phyloP scores from a whole-genome alignment of 2,888 invertebrate species.

The Conomelus anceps region DNA sequence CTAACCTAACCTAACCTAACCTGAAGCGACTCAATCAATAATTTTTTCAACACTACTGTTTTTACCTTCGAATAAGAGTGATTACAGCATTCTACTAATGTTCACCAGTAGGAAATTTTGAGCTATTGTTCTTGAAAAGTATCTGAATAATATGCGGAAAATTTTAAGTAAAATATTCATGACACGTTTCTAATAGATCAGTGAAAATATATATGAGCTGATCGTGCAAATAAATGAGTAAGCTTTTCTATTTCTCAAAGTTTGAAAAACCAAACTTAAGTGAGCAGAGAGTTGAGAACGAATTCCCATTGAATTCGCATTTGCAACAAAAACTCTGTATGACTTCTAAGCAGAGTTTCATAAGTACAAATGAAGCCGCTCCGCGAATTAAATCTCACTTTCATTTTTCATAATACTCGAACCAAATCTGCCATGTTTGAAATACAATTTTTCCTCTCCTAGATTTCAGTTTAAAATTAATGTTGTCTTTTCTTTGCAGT shows the following conservation, averaged over 20 bases:
- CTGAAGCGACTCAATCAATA: no score
- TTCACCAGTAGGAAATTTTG: no score
- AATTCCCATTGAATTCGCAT: neutral
- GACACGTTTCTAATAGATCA: no score
- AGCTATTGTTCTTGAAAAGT: no score
- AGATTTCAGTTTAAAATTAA: no score
- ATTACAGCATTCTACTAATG: no score
- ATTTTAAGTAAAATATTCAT: no score
- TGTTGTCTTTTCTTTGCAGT: no score
- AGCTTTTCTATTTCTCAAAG: neutral
- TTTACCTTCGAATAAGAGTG: no score
- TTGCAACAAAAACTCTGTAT: neutral
- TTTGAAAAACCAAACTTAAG: neutral
- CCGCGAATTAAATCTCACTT: neutral
- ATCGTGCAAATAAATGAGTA: neutral
- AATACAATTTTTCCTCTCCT: neutral
- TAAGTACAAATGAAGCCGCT: neutral
- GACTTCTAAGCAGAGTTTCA: neutral
- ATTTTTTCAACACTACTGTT: no score
- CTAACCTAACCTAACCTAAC: no score
- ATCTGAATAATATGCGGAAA: no score
- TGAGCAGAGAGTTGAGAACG: neutral
- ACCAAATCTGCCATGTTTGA: neutral
- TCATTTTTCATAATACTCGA: neutral
- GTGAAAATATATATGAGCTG: neutral